phyloP scores from a whole-genome alignment of 2,113 vertebrate species.

The Noturus placidus region DNA sequence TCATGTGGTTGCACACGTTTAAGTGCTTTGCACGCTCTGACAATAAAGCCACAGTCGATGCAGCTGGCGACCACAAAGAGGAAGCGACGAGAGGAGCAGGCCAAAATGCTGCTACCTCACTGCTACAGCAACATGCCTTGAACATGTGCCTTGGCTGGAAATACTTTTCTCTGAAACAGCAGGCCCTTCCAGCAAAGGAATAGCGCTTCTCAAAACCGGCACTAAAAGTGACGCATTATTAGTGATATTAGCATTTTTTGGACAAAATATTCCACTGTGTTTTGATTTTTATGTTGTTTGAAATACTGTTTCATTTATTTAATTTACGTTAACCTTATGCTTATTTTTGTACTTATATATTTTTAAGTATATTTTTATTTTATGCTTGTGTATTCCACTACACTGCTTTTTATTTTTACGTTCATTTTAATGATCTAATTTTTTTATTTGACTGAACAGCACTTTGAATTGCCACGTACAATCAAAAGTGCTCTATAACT shows the following conservation, averaged over 20 bases:
- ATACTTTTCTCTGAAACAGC: slow-evolving; percentile 36
- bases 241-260: neutral
- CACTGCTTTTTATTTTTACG: neutral
- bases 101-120: slow-evolving; percentile 23
- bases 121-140: neutral
- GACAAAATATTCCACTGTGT: neutral
- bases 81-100: slow-evolving; percentile 38
- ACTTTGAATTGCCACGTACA: neutral
- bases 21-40: slow-evolving; percentile 31
- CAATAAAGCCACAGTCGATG: slow-evolving; percentile 43
- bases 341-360: neutral
- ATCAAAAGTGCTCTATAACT: neutral
- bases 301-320: neutral
- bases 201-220: neutral
- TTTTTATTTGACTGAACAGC: neutral
- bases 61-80: slow-evolving; percentile 47
- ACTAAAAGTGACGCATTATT: neutral
- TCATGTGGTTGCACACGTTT: slow-evolving; percentile 28
- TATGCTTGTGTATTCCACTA: neutral
- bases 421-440: neutral
- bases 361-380: neutral
- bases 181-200: slow-evolving; percentile 27
- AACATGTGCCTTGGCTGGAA: slow-evolving; percentile 40
- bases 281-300: neutral
- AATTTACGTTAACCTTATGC: neutral